Evolutionary conservation across 2,888 invertebrate species (phyloP).

Genomic region (Chalcis sispes): DNA sequence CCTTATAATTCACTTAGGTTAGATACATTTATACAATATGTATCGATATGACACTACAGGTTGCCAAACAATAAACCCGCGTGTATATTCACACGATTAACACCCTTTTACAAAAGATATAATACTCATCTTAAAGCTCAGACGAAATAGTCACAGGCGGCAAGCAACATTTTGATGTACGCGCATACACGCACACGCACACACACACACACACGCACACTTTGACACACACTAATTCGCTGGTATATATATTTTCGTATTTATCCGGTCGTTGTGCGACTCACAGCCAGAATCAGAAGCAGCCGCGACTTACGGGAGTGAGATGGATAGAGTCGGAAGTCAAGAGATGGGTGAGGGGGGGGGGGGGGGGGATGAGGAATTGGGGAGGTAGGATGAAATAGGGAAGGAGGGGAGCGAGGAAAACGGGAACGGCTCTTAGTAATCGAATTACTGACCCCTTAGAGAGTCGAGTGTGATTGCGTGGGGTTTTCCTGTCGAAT

Average conservation of each 20-base stretch:
- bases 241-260: not conserved
- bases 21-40: no score
- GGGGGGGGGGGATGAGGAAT: not conserved
- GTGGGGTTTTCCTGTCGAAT: conserved; percentile 62
- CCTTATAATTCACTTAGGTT: no score
- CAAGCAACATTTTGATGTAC: no score
- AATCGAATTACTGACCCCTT: conserved; percentile 74
- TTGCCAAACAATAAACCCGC: not conserved
- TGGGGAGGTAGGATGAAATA: not conserved
- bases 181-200: no score
- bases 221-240: not conserved
- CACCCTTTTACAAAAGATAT: not conserved
- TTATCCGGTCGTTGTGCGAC: not conserved
- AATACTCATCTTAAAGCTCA: conserved; percentile 29
- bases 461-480: conserved; percentile 74
- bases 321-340: not conserved
- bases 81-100: not conserved
- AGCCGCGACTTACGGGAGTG: not conserved
- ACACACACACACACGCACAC: not conserved
- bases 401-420: conserved; percentile 36
- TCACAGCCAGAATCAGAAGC: not conserved
- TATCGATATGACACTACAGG: no score
- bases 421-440: conserved; percentile 66
- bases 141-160: no score
- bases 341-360: not conserved